phyloP scores from a whole-genome alignment of 2,888 invertebrate species.

The Platycheirus albimanus region DNA sequence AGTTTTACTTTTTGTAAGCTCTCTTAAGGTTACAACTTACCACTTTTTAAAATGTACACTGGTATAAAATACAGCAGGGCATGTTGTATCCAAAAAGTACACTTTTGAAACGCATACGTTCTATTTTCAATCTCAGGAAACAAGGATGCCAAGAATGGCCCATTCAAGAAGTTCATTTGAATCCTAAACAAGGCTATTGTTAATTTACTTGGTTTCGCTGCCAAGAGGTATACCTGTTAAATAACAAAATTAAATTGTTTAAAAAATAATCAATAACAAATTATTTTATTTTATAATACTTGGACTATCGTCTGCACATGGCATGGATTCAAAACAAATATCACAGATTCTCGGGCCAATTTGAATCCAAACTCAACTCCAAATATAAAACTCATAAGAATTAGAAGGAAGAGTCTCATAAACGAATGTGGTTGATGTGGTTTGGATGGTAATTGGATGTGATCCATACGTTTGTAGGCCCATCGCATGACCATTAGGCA shows the following conservation, averaged over 20 bases:
- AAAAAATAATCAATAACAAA: background rate
- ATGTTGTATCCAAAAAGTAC: conserved; percentile 98
- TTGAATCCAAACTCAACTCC: conserved; percentile 98
- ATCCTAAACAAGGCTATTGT: conserved; percentile 93
- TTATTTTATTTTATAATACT: conserved; percentile 84
- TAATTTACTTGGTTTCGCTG: conserved; percentile 91
- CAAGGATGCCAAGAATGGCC: conserved; percentile 94
- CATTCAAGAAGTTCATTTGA: conserved; percentile 96
- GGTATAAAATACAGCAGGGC: conserved; percentile 97
- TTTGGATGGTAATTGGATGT: conserved; percentile 78
- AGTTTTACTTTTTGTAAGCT: background rate
- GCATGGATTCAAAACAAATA: conserved; percentile 97
- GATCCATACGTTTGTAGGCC: conserved; percentile 83
- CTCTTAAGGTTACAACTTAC: conserved; percentile 83
- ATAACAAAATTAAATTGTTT: conserved; percentile 1
- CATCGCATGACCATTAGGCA: conserved; percentile 84
- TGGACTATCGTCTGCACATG: conserved; percentile 96
- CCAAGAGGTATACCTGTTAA: conserved; percentile 93
- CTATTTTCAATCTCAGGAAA: conserved; percentile 98
- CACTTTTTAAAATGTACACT: conserved; percentile 93
- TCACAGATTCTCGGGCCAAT: conserved; percentile 95
- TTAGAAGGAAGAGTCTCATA: conserved; percentile 89
- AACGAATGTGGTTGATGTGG: conserved; percentile 80
- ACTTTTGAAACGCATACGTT: conserved; percentile 94
- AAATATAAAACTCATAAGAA: conserved; percentile 92